Evolutionary conservation across 2,888 invertebrate genomes (phyloP), one percentile per base, ranked within the genome.

Genomic region (Gymnocheta viridis): DNA sequence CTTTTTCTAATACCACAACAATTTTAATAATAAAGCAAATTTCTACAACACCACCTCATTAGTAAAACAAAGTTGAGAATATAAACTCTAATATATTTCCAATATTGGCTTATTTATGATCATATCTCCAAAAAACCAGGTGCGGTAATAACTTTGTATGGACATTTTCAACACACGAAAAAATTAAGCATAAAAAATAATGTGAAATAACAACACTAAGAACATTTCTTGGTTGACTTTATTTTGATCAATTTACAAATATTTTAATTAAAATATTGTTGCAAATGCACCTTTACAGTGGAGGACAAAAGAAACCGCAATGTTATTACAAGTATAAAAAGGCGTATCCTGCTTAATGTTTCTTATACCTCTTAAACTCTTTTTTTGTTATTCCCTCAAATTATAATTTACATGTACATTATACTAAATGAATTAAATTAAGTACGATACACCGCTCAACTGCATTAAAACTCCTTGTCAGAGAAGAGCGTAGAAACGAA

Each of bases 71-170:
- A 73, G 62, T 58, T 19, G 1, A 7, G 19, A 19, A 47, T 29
- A n/a, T 12, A 35, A 72, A 72, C 19, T 27, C 24, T 22, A 22
- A 66, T 4, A 49, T 60, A 35, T 69, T 58, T 6, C 17, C 24
- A 41, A 64, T 66, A 22, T 58, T 67, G 29, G 19, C 24, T 49
- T 49, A 47, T 56, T 56, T 62, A 64, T 41, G 29, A 27, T 35
- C n/a, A 58, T 70, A 62, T 74, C 38, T 70, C 56, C 74, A 32
- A 44, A 69, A 54, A 79, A 51, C 79, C 82, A 82, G 82, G 78
- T 82, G 82, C 64, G 79, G 78, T 56, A 56, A 56, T 54, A 78
- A 51, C 51, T 69, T 58, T 38, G 10, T 58, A 35, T 10, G 32
- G 27, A 47, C 29, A 3, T 79, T 35, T 38, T 69, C 38, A 22